Percentiles rank a stretch among this genome's conserved stretches.
phyloP scores from a whole-genome alignment of 2,113 vertebrate genomes.

The Cebidichthys violaceus region DNA sequence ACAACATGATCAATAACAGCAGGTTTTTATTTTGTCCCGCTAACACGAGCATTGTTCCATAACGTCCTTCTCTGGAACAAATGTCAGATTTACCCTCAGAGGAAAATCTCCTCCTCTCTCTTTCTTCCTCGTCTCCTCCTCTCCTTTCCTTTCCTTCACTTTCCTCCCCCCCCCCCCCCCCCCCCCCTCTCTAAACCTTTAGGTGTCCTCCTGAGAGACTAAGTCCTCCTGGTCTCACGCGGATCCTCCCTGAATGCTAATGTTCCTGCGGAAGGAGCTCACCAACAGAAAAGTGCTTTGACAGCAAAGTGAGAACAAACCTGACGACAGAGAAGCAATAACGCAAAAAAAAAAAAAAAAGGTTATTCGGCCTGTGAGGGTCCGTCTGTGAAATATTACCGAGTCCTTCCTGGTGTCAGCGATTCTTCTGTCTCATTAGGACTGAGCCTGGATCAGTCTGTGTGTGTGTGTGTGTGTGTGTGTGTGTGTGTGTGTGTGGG shows the following conservation, averaged over 20 bases:
- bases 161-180: not conserved
- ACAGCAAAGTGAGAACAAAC: conserved; percentile 59
- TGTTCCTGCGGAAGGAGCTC: conserved; percentile 40
- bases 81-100: conserved; percentile 24
- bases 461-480: not conserved
- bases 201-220: too few relatives aligned
- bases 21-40: too few relatives aligned
- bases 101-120: conserved; percentile 13
- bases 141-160: too few relatives aligned
- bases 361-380: conserved; percentile 71
- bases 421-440: conserved; percentile 70
- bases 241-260: conserved; percentile 57
- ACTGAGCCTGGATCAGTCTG: conserved; percentile 24
- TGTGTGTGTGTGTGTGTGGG: too few relatives aligned
- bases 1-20: too few relatives aligned
- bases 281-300: conserved; percentile 66
- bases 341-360: too few relatives aligned
- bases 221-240: conserved; percentile 30
- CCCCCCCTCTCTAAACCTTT: not conserved
- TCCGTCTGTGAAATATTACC: conserved; percentile 54
- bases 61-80: conserved; percentile 6
- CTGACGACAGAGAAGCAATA: conserved; percentile 70
- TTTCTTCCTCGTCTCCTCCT: not conserved
- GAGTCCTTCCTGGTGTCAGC: conserved; percentile 66
- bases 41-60: too few relatives aligned